Percentiles rank a stretch among this genome's conserved stretches.
phyloP scores from a whole-genome alignment of 2,797 vertebrate genomes.

The Molossus molossus region DNA sequence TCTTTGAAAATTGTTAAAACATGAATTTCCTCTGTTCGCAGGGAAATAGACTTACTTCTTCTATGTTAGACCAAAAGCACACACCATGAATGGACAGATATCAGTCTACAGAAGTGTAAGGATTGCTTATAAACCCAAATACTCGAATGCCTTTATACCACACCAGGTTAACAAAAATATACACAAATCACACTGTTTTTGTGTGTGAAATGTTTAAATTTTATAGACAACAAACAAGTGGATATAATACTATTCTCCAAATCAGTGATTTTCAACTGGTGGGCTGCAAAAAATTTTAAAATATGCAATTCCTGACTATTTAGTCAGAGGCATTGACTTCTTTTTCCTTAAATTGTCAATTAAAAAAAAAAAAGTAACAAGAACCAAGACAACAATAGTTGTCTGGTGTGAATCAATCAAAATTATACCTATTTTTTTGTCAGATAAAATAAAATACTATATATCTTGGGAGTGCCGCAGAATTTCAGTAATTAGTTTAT shows the following conservation, averaged over 20 bases:
- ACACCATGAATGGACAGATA: background rate
- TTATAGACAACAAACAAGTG: background rate
- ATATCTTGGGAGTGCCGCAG: background rate
- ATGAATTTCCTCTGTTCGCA: constrained; percentile 3
- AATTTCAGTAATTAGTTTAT: background rate
- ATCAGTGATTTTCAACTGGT: background rate
- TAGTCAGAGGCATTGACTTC: background rate
- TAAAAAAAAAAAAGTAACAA: background rate
- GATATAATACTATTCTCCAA: background rate
- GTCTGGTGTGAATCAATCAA: background rate
- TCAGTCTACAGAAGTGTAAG: background rate
- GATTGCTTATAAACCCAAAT: background rate
- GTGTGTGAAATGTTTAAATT: background rate
- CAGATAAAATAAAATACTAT: background rate
- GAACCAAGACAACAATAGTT: background rate
- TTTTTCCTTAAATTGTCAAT: background rate
- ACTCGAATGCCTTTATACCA: background rate
- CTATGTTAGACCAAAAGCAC: background rate
- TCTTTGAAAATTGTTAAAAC: constrained; percentile 28
- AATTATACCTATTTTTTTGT: background rate
- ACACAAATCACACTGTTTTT: background rate
- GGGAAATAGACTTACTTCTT: background rate
- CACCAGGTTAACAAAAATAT: constrained; percentile 59
- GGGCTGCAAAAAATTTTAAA: too few relatives aligned
- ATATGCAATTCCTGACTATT: background rate